Conservation (phyloP, 2,113 vertebrate genomes). For the Circaetus gallicus region DNA sequence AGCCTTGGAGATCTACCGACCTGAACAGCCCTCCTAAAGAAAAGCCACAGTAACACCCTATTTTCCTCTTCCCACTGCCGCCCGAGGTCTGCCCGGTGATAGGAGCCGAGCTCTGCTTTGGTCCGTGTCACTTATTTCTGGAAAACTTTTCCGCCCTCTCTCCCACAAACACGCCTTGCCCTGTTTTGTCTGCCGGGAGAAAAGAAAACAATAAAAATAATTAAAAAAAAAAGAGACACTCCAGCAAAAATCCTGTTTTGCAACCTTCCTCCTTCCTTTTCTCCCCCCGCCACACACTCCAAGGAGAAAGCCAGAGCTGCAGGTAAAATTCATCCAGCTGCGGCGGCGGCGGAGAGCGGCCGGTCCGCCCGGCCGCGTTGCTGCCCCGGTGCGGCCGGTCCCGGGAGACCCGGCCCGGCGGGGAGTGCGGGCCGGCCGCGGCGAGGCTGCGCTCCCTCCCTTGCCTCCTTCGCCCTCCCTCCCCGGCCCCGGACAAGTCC, state of each 20-base stretch:
- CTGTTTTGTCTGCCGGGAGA: neutral
- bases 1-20: conserved; percentile 79
- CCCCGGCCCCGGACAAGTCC: too few relatives aligned
- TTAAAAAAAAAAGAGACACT: neutral
- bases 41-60: conserved; percentile 67
- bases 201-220: neutral
- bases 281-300: rapidly evolving
- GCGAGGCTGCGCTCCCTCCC: rapidly evolving
- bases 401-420: too few relatives aligned
- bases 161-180: neutral
- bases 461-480: too few relatives aligned
- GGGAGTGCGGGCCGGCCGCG: rapidly evolving
- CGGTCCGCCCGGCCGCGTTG: rapidly evolving
- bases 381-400: neutral
- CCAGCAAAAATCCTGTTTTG: neutral
- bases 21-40: conserved; percentile 70
- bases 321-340: neutral
- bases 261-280: neutral
- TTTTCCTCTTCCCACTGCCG: conserved; percentile 55
- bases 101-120: conserved; percentile 8
- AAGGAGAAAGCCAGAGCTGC: neutral
- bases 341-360: neutral
- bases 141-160: neutral
- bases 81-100: neutral
- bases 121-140: neutral